Conservation (phyloP, 1,140 invertebrate species). For the Druon quercuslanigerum region DNA sequence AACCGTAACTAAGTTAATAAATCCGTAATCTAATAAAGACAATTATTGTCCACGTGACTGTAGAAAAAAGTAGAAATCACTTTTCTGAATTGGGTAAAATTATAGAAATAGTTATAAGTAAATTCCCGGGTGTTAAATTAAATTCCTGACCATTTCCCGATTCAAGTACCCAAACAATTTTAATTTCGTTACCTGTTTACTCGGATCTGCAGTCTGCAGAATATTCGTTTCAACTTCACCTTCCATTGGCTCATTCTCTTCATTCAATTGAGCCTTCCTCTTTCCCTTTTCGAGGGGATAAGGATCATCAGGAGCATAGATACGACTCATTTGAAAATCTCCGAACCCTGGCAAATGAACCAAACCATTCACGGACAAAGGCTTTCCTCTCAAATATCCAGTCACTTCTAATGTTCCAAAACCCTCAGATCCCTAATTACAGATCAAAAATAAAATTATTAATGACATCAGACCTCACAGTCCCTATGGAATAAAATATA, state of each 20-base stretch:
- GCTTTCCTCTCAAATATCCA: constrained; percentile 89
- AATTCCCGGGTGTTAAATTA: too few species aligned
- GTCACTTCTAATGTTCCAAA: constrained; percentile 88
- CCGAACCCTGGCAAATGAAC: constrained; percentile 94
- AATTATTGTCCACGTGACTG: too few species aligned
- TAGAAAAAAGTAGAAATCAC: too few species aligned
- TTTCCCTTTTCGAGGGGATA: constrained; percentile 78
- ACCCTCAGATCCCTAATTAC: constrained; percentile 50
- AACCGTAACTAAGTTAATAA: too few species aligned
- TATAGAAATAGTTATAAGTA: too few species aligned
- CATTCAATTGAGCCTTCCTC: constrained; percentile 41
- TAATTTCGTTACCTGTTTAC: constrained; percentile 78
- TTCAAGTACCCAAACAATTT: background rate
- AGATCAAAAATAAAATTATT: constrained; percentile 38
- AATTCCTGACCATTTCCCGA: too few species aligned
- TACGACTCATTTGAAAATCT: constrained; percentile 92
- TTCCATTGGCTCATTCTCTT: constrained; percentile 62
- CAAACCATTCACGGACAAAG: constrained; percentile 90
- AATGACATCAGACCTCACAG: constrained; percentile 10
- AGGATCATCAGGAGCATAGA: constrained; percentile 86
- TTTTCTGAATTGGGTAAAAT: too few species aligned
- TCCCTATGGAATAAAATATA: too few species aligned
- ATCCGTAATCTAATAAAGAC: too few species aligned
- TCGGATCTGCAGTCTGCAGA: constrained; percentile 81
- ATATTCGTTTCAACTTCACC: constrained; percentile 65